Base-by-base conservation (phyloP, 2,888 invertebrate species). In the Epirrhoe alternata region DNA sequence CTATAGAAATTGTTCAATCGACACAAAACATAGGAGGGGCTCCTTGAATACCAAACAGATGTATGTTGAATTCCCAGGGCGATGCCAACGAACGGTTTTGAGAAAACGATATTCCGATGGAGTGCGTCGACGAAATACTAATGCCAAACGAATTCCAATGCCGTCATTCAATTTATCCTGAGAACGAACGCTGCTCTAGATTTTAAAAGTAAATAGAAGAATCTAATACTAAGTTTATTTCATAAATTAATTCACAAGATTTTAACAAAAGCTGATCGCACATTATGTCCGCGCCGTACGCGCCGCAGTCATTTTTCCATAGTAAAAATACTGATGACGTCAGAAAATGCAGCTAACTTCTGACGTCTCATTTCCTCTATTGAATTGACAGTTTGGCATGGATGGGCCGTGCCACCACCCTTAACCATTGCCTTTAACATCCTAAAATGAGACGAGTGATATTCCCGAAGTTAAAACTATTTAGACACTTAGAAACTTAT, bases 91-190 rank as follows among this genome's bases (percentile, higher is more conserved):
- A 89, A 90, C 90, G 86, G 89, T 92, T 91, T 92, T 89, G 81
- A 90, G 91, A 91, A 91, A 88, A 92, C 90, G 86, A 88, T 91
- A 90, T 91, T 88, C 89, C 84, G 78, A 88, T 87, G 83, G 76
- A 45, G 71, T 75, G 86, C 86, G 87, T 80, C 73, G 61, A 77
- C 80, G 71, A 84, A 88, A 88, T 92, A 86, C 84, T 82, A 87
- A 92, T 88, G 81, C 74, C 66, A 59, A 62, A 84, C 83, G 80
- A 89, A 91, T 92, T 88, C 91, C 88, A 81, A 79, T 81, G 84
- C 69, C 78, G 83, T 86, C 86, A 86, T 82, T 85, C 81, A 85
- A 86, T 86, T 82, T 81, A 84, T 85, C 80, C 85, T 90, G 89
- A 83, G 88, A 90, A 88, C 82, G 69, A 82, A 75, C 73, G 73